Base-by-base conservation (phyloP, 2,888 invertebrate species). In the Drosophila melanosoma region DNA sequence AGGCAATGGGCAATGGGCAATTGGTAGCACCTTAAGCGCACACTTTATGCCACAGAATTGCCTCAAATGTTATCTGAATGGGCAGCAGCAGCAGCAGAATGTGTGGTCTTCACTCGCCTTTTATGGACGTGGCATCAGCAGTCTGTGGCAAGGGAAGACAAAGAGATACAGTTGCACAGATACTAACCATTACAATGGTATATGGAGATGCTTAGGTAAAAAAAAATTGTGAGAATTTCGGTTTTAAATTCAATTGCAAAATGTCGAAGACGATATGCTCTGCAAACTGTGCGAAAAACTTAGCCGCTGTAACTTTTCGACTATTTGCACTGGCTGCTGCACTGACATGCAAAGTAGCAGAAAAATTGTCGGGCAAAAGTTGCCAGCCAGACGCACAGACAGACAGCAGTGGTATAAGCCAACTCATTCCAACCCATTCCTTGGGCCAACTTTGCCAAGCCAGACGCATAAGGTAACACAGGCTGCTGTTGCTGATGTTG, bases 311-410 rank as follows among this genome's bases (percentile, higher is more conserved):
- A 87, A 84, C 89, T 84, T 87, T 76, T 82, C 61, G 79, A 70
- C 82, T 88, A 79, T 81, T 88, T 66, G 67, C 81, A 70, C 73
- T 51, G 59, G 45, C 32, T 57, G 56, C 17, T 35, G 64, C 68
- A 81, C 84, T 74, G 87, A 83, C 83, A 89, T 85, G 90, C 89
- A 89, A 85, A 85, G 90, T 81, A 90, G 83, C 90, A 88, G 86
- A 85, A 85, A 90, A 85, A 85, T 89, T 78, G 86, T 85, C 85
- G 88, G 86, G 86, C 81, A 76, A 88, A 56, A 89, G 78, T 89
- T 89, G 75, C 75, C 75, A 80, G 81, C 59, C 77, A 87, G 83
- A 63, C 83, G 69, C 8, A 35, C 58, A 49, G 57, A 51, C 51
- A 62, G 62, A 52, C 52, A 45, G 48, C 49, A 20, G 45, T 33